Base-by-base conservation (phyloP, 2,888 invertebrate genomes). In the Ormyrus thymus region DNA sequence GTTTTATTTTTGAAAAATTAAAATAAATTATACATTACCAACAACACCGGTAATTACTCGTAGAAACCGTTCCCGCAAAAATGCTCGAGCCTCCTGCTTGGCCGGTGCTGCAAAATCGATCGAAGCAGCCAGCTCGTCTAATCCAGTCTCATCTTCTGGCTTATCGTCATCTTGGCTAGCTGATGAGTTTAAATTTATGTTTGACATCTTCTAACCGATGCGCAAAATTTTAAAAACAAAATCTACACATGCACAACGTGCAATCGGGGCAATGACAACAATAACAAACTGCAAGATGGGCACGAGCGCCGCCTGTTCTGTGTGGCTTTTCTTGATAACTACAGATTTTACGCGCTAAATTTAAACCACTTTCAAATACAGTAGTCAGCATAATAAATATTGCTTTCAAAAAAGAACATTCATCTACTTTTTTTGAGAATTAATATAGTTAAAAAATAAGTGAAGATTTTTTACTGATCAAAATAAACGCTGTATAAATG, bases 41-140 rank as follows among this genome's bases (percentile, higher is more conserved):
- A 90, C 87, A 55, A 91, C 85, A 55, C 90, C 89, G 55, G 89
- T 89, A 65, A 91, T 83, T 10, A 88, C 87, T 79, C 89, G 85
- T 6, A 91, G 84, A 84, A 90, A 91, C 81, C 89, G 85, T 86
- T 91, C 90, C n/a, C 91, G 87, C 53, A 91, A 81, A 83, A 89
- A 88, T 64, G 90, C 86, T 65, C 91, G 88, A 3, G 90, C 90
- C 78, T 87, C 87, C 83, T 91, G 91, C 76, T 89, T 89, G 68
- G 89, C 89, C 45, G 83, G 78, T 6, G 84, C 82, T 3, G 88
- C 84, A 81, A 87, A 89, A 50, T 86, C 84, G 59, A 84, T 79
- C 53, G 82, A 82, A 5, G 65, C 11, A 9, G 65, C 74, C 13
- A 76, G 81, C 11, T 83, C 72, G 45, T 81, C 78, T 9, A 73